phyloP scores from a whole-genome alignment of 1,140 invertebrate genomes.

The Ostrea denselamellosa region DNA sequence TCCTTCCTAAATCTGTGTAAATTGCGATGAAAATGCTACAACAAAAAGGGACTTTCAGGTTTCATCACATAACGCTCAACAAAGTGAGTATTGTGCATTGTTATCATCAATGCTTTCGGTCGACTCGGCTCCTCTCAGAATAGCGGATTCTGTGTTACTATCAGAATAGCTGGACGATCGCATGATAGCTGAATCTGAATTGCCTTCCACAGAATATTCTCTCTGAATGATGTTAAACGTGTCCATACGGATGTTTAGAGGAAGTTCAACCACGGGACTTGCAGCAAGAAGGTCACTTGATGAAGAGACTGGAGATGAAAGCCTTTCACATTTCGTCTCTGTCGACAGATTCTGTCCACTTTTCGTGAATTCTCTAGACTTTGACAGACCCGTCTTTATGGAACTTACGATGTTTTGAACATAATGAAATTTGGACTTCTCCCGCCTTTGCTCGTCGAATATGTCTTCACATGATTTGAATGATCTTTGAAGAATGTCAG shows the following conservation, averaged over 20 bases:
- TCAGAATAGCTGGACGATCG: not conserved
- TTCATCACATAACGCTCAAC: not conserved
- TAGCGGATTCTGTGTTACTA: not conserved
- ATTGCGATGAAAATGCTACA: too few species aligned
- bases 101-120: constrained; percentile 13
- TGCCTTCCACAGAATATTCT: not conserved
- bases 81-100: not conserved
- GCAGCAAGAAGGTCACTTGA: not conserved
- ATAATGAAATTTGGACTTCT: constrained; percentile 12
- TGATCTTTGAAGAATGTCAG: not conserved
- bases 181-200: not conserved
- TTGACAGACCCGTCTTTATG: not conserved
- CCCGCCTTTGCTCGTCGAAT: not conserved
- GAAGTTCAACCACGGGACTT: not conserved
- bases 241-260: not conserved
- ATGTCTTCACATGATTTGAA: constrained; percentile 21
- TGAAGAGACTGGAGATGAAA: not conserved
- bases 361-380: constrained; percentile 6
- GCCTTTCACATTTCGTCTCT: not conserved
- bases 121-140: not conserved
- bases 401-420: constrained; percentile 25
- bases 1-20: too few species aligned
- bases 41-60: not conserved
- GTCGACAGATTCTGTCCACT: not conserved
- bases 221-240: constrained; percentile 22